Conservation (phyloP, 2,888 invertebrate species). For the Piscicola geometra region DNA sequence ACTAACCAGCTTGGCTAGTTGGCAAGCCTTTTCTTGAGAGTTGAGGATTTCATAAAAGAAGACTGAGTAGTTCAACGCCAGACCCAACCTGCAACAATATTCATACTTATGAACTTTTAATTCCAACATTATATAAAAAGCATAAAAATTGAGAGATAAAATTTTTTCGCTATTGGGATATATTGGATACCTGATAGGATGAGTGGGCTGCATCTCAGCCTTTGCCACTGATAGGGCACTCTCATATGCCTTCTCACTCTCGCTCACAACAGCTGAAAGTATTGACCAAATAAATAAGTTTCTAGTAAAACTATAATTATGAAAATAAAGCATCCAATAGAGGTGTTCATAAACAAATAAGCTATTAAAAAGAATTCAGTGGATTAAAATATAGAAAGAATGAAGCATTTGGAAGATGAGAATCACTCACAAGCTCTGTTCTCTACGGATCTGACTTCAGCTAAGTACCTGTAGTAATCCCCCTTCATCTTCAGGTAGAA, state of each 20-base stretch:
- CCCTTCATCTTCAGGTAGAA: slow-evolving; percentile 99
- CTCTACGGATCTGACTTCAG: slow-evolving; percentile 80
- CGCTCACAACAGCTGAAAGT: slow-evolving; percentile 36
- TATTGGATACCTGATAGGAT: slow-evolving; percentile 83
- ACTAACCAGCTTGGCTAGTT: slow-evolving; percentile 89
- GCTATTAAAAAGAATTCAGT: background rate
- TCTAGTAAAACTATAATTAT: background rate
- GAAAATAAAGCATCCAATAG: too few species aligned
- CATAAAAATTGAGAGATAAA: too few species aligned
- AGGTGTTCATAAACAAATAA: background rate
- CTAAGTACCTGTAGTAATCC: slow-evolving; percentile 99
- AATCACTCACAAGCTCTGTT: slow-evolving; percentile 76
- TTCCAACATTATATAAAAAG: too few species aligned
- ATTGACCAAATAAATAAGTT: background rate
- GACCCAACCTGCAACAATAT: slow-evolving; percentile 76
- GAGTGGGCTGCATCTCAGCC: slow-evolving; percentile 97
- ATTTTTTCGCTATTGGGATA: too few species aligned
- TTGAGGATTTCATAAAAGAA: slow-evolving; percentile 99
- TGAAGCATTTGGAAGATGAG: too few species aligned
- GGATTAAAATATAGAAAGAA: too few species aligned
- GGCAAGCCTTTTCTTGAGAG: slow-evolving; percentile 96
- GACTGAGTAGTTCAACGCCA: slow-evolving; percentile 99
- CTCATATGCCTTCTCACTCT: slow-evolving; percentile 89
- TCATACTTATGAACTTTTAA: too few species aligned
- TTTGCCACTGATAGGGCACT: slow-evolving; percentile 97